These are phyloP conservation scores for Patagioenas fasciata DNA, from an alignment of 2,113 vertebrate species.

Conservation along the genomic window DNA sequence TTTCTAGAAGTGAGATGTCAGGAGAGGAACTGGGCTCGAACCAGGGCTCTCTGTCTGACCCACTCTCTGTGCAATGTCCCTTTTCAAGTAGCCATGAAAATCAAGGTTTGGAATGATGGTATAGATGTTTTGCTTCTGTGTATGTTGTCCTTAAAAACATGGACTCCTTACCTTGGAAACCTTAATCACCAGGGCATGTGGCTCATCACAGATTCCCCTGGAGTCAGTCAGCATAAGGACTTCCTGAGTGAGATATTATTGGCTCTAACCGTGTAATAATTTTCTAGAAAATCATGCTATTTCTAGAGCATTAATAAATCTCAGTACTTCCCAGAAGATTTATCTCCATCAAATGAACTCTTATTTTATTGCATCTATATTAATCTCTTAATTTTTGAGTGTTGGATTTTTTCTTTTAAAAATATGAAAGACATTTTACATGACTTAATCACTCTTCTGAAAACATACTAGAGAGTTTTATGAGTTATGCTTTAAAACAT, in stretches of 20 bases:
- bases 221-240: not conserved
- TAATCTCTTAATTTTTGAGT: not conserved
- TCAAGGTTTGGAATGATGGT: not conserved
- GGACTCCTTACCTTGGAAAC: not conserved
- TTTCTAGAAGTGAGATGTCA: not conserved
- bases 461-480: not conserved
- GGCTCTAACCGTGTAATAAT: not conserved
- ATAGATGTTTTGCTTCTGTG: not conserved
- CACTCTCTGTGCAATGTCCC: not conserved
- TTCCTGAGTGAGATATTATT: not conserved
- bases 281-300: not conserved
- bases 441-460: not conserved
- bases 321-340: not conserved
- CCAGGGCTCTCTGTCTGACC: not conserved
- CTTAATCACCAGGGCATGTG: not conserved
- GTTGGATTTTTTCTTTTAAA: not conserved
- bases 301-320: not conserved
- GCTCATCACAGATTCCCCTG: accelerated
- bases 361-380: not conserved
- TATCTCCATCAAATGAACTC: not conserved
- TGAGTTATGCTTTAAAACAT: slow-evolving; percentile 2
- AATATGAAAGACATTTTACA: not conserved
- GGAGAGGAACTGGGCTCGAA: not conserved
- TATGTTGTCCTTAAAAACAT: not conserved
- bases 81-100: not conserved